Conservation (phyloP, 2,113 vertebrate genomes). For the Peromyscus leucopus region DNA sequence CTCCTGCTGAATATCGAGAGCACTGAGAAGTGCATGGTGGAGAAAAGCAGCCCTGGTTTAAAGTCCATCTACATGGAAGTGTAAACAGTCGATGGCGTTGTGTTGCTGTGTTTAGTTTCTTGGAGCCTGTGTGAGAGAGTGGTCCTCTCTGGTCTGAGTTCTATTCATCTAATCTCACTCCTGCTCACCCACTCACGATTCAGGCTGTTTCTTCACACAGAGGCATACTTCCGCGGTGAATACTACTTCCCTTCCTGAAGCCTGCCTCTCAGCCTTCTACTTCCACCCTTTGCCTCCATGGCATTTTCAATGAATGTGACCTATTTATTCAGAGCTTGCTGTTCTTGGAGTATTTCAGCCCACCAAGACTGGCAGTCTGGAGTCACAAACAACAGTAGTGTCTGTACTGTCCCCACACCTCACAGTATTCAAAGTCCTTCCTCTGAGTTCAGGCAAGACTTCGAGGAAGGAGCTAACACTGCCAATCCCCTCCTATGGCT, state of each 20-base stretch:
- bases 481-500: too few species aligned
- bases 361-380: not conserved
- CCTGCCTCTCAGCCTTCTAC: not conserved
- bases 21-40: not conserved
- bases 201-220: not conserved
- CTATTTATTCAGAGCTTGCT: not conserved
- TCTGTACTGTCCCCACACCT: accelerated
- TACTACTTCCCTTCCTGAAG: not conserved
- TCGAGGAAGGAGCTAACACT: accelerated
- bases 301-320: not conserved
- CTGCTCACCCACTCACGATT: not conserved
- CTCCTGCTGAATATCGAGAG: accelerated
- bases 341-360: not conserved
- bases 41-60: not conserved
- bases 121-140: accelerated
- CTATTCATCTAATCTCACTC: not conserved
- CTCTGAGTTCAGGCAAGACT: not conserved
- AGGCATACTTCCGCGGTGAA: not conserved
- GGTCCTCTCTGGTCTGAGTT: not conserved
- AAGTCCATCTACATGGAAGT: not conserved
- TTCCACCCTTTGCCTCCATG: accelerated
- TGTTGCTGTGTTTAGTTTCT: not conserved
- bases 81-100: accelerated
- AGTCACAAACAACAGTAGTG: accelerated
- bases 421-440: not conserved